Evolutionary conservation across 2,888 invertebrate genomes (phyloP).

Genomic region (Phorcus lineatus): DNA sequence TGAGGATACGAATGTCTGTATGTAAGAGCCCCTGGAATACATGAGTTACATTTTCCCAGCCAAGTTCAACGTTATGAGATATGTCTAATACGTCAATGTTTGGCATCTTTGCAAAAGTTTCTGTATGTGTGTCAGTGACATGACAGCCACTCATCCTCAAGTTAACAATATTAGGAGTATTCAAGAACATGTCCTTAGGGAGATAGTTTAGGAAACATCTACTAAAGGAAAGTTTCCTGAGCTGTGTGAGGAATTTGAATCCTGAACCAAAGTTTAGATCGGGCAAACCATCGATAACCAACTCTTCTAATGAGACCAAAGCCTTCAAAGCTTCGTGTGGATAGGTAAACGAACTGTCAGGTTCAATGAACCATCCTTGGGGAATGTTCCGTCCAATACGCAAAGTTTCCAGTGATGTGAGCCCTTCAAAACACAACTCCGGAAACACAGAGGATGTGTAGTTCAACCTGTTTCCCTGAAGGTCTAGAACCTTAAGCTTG

Average conservation of each 20-base stretch:
- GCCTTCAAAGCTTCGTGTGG: neutral
- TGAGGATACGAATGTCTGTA: neutral
- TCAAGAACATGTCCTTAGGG: neutral
- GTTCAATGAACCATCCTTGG: neutral
- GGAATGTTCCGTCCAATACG: neutral
- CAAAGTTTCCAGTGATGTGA: neutral
- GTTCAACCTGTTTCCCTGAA: neutral
- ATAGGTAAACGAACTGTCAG: neutral
- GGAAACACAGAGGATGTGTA: neutral
- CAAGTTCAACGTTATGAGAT: neutral
- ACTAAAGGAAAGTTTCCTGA: neutral
- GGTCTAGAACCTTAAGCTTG: neutral
- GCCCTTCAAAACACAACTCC: neutral
- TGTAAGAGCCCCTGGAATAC: neutral
- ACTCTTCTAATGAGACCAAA: neutral
- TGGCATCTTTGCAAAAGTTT: neutral
- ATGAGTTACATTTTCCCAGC: neutral
- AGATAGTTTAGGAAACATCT: neutral
- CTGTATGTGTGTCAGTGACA: neutral
- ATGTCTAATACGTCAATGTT: neutral
- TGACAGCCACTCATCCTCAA: neutral
- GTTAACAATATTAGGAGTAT: neutral
- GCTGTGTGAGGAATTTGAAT: neutral
- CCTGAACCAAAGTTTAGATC: neutral
- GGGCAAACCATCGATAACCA: neutral